Evolutionary conservation across 2,797 vertebrate genomes (phyloP).

Genomic region (Crenuchus spilurus): DNA sequence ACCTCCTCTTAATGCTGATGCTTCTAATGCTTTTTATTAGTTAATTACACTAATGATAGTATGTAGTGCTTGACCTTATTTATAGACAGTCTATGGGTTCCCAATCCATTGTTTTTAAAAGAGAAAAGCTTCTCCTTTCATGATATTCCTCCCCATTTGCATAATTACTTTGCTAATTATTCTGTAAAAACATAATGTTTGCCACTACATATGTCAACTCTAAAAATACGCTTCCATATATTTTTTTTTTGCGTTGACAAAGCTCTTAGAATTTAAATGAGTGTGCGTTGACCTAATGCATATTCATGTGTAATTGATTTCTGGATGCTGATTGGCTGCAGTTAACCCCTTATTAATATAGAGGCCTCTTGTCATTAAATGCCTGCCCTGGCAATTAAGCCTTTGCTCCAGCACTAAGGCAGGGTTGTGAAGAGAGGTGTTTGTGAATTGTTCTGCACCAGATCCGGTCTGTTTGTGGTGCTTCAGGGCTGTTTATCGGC

Average conservation of each 20-base stretch:
- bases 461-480: constrained; percentile 11
- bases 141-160: constrained; percentile 42
- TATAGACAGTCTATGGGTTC: not conserved
- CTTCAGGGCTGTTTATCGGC: constrained; percentile 26
- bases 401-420: constrained; percentile 6
- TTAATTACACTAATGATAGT: constrained; percentile 6
- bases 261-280: constrained; percentile 43
- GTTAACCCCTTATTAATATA: constrained; percentile 51
- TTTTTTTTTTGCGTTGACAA: constrained; percentile 27
- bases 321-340: constrained; percentile 38
- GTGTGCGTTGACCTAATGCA: constrained; percentile 23
- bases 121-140: constrained; percentile 16
- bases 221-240: constrained; percentile 40
- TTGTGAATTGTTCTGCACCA: constrained; percentile 7
- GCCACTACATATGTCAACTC: constrained; percentile 46
- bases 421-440: constrained; percentile 8
- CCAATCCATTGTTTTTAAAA: not conserved
- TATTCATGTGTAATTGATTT: constrained; percentile 50
- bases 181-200: constrained; percentile 43
- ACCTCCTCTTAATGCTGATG: constrained; percentile 4
- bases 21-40: constrained; percentile 22
- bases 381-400: constrained; percentile 41
- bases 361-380: constrained; percentile 51
- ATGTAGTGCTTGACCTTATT: constrained; percentile 20
- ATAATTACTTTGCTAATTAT: constrained; percentile 53